These are phyloP conservation scores for Myotis daubentonii DNA, from an alignment of 2,797 vertebrate genomes.

Conservation along the genomic window DNA sequence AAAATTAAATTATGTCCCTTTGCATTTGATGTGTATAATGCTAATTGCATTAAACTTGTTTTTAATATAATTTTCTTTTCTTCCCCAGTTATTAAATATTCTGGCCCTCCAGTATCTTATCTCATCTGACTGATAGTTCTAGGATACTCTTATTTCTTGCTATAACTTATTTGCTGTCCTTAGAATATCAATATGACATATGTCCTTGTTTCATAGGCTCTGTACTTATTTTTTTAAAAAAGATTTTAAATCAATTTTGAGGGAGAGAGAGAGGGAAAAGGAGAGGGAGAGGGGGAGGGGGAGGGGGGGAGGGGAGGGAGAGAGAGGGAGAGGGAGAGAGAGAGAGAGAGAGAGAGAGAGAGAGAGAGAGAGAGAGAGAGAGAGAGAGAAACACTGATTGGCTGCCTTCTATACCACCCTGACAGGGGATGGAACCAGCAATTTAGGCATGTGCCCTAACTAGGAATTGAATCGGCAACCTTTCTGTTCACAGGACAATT, in stretches of 20 bases:
- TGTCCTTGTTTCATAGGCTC: neutral
- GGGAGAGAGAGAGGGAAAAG: neutral
- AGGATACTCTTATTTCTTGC: neutral
- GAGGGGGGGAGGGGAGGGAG: rapidly evolving
- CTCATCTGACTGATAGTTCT: neutral
- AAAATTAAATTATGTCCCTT: neutral
- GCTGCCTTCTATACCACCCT: neutral
- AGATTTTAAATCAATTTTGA: neutral
- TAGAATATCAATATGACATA: neutral
- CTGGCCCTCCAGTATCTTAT: neutral
- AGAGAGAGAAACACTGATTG: neutral
- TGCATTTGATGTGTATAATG: neutral
- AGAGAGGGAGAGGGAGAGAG: too few relatives aligned
- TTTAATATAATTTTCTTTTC: neutral
- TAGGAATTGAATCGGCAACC: neutral
- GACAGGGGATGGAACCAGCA: neutral
- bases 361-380: too few relatives aligned
- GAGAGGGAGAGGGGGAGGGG: too few relatives aligned
- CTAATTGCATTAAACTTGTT: neutral
- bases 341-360: too few relatives aligned
- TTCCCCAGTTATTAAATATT: neutral
- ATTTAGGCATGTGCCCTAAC: neutral
- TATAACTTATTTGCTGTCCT: neutral
- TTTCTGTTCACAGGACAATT: neutral
- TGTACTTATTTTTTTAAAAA: neutral